phyloP scores from a whole-genome alignment of 2,113 vertebrate species.

The Pionites leucogaster region DNA sequence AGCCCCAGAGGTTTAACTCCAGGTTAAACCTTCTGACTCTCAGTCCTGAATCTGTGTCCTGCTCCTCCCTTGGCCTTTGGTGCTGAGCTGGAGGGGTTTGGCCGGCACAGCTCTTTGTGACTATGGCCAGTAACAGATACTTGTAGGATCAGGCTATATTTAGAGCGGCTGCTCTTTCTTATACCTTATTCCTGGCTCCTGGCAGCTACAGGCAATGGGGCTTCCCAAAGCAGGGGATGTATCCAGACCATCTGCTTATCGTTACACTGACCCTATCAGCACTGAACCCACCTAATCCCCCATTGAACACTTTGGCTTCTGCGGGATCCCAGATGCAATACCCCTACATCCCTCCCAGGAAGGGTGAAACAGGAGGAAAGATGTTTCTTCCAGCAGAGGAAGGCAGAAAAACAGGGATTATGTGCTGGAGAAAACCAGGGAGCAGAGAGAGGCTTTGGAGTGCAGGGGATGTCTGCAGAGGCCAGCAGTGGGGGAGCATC shows the following conservation, averaged over 20 bases:
- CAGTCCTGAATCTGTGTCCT: not conserved
- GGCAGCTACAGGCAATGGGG: not conserved
- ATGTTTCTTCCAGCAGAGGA: not conserved
- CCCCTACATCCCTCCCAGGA: not conserved
- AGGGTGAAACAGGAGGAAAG: not conserved
- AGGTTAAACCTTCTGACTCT: not conserved
- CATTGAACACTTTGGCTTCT: not conserved
- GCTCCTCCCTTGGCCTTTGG: not conserved
- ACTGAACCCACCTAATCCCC: not conserved
- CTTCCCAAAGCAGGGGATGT: not conserved
- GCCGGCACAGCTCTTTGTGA: accelerated
- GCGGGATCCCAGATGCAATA: not conserved
- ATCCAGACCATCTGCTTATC: not conserved
- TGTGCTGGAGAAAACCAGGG: not conserved
- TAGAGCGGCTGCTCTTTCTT: not conserved
- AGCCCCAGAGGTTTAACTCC: not conserved
- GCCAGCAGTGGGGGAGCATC: not conserved
- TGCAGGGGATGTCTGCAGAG: not conserved
- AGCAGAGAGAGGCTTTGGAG: not conserved
- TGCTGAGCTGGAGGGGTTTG: not conserved
- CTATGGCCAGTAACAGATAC: not conserved
- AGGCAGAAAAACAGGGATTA: not conserved
- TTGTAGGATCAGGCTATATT: slow-evolving; percentile 15
- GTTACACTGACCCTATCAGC: accelerated
- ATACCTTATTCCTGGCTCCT: not conserved